A percentile compares a stretch with the other conserved stretches of the same genome.
phyloP scores from a whole-genome alignment of 2,113 vertebrate species.

The Coreoperca whiteheadi region DNA sequence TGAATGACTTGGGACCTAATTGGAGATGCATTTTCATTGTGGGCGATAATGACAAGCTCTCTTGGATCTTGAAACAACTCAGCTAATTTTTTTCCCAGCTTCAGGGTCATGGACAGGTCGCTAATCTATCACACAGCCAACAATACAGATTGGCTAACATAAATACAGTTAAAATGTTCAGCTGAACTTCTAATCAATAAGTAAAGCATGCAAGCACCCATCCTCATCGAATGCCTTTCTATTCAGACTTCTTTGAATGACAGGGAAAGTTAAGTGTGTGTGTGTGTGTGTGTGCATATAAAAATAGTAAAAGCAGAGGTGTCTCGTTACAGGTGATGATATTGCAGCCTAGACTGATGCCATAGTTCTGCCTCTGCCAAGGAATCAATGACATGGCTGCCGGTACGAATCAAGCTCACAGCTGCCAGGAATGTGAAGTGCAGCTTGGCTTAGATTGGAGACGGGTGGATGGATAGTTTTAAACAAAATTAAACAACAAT shows the following conservation, averaged over 20 bases:
- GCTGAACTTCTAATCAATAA: slow-evolving; percentile 65
- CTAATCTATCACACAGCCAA: background rate
- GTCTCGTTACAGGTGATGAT: slow-evolving; percentile 76
- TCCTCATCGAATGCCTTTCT: slow-evolving; percentile 55
- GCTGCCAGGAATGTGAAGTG: slow-evolving; percentile 66
- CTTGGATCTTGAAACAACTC: slow-evolving; percentile 1
- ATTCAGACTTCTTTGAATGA: slow-evolving; percentile 59
- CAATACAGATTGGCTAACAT: slow-evolving; percentile 23
- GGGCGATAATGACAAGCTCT: background rate
- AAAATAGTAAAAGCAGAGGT: slow-evolving; percentile 60
- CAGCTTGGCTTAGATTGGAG: slow-evolving; percentile 51
- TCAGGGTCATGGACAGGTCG: background rate
- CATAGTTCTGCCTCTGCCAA: slow-evolving; percentile 65
- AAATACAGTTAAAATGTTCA: slow-evolving; percentile 50
- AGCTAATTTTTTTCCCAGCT: too few relatives aligned
- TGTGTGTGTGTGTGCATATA: slow-evolving; percentile 49
- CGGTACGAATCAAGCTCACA: slow-evolving; percentile 80
- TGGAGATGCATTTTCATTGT: background rate
- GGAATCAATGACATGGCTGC: slow-evolving; percentile 86
- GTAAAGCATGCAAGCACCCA: slow-evolving; percentile 48
- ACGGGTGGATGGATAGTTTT: slow-evolving; percentile 65
- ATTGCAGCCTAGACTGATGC: slow-evolving; percentile 74
- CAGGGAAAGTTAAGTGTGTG: slow-evolving; percentile 32
- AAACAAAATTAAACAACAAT: slow-evolving; percentile 65
- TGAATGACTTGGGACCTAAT: background rate